Base-by-base conservation (phyloP, 2,113 vertebrate species). In the Lepus europaeus region DNA sequence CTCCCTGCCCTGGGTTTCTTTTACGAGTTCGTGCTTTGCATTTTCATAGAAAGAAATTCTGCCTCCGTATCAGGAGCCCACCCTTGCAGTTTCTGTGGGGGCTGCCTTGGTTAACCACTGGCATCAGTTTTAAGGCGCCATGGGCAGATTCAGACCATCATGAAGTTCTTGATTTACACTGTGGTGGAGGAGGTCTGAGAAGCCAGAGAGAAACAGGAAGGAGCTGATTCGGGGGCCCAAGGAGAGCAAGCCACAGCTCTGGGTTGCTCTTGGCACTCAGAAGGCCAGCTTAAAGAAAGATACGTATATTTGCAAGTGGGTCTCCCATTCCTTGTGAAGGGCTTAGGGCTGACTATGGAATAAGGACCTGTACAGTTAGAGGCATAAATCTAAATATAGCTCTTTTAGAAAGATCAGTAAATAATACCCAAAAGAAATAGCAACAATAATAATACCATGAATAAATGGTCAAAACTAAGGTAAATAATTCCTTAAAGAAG, bases 41-140 rank as follows among this genome's bases (percentile, higher is more conserved):
- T 97, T 95, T 98, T 97, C 97, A 85, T 95, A 89, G 98, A 98
- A 97, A 97, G 98, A 97, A 97, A 53, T 49, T 96, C 53, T 87
- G 39, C 69, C 10, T 82, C 87, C 90, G 69, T 39, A n/a, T 27
- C 0, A 22, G 84, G 33, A 98, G 98, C 98, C 98, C 98, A 98
- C 98, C 98, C 97, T 96, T 97, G 97, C 11, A 94, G 93, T 96
- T 96, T 98, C 97, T 97, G 98, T 98, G 98, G 98, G 97, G 98
- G 98, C 97, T 69, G 73, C 23, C 0, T 96, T 96, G 98, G 98
- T 99, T 98, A 98, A 98, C 98, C 98, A 94, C 98, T 97, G 0
- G 1, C 96, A 97, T 96, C 89, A 96, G 86, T 90, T 96, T 88
- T 0, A 97, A 95, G 98, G 97, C 95, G 73, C 98, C 98, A 97